These are phyloP conservation scores for Rhagium mordax DNA, from an alignment of 2,888 invertebrate genomes.

Conservation along the genomic window DNA sequence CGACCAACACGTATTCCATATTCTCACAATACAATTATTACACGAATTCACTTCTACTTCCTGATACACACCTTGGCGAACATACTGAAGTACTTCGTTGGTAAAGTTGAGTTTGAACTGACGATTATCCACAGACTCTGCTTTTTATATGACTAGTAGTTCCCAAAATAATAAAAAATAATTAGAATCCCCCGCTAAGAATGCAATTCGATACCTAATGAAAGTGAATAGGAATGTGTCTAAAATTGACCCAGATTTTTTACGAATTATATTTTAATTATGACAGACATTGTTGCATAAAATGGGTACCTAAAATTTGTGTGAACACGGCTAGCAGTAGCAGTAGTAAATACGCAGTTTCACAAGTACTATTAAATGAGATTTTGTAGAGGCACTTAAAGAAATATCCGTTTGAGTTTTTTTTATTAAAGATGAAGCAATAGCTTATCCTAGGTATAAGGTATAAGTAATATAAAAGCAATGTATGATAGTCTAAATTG, in stretches of 20 bases:
- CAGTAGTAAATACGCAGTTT: neutral
- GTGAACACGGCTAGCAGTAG: neutral
- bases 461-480: neutral
- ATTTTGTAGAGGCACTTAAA: neutral
- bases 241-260: constrained; percentile 40
- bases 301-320: neutral
- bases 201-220: constrained; percentile 34
- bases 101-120: constrained; percentile 2
- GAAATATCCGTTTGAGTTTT: neutral
- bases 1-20: neutral
- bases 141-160: constrained; percentile 30
- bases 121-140: neutral
- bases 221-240: constrained; percentile 37
- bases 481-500: neutral
- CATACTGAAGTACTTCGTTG: constrained; percentile 13
- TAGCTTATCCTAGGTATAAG: neutral
- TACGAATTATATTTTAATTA: constrained; percentile 28
- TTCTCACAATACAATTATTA: constrained; percentile 6
- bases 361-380: neutral
- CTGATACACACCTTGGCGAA: constrained; percentile 35
- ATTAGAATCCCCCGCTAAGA: constrained; percentile 21
- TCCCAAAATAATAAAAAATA: constrained; percentile 24
- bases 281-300: constrained; percentile 15
- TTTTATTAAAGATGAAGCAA: neutral
- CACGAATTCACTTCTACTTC: neutral